Conservation (phyloP, 1,140 invertebrate genomes). For the Pseudomyrmex gracilis region DNA sequence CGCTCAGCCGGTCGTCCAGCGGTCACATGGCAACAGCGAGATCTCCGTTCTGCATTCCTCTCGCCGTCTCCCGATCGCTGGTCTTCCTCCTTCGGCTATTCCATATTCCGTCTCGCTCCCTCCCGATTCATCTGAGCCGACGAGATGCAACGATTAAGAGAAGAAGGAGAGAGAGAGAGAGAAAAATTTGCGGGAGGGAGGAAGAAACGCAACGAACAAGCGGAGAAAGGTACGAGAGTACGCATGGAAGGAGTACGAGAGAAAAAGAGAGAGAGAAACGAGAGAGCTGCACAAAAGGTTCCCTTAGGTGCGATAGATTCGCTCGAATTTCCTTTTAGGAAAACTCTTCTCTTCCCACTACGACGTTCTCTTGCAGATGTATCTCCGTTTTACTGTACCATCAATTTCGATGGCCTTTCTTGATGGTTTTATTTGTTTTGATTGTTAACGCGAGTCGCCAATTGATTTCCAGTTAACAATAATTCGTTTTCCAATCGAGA, state of each 20-base stretch:
- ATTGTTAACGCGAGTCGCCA: background rate
- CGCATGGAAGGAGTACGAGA: slow-evolving; percentile 71
- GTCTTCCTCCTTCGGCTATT: slow-evolving; percentile 68
- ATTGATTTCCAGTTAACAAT: too few relatives aligned
- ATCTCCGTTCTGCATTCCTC: slow-evolving; percentile 69
- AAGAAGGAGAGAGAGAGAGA: slow-evolving; percentile 19
- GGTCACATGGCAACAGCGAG: slow-evolving; percentile 81
- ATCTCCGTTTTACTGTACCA: slow-evolving; percentile 12
- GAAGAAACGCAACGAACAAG: slow-evolving; percentile 63
- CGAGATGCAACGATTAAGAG: slow-evolving; percentile 20
- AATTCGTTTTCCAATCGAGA: too few relatives aligned
- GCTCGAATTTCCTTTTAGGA: slow-evolving; percentile 77
- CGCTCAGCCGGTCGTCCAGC: slow-evolving; percentile 2
- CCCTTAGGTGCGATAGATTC: slow-evolving; percentile 81
- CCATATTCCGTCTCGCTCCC: slow-evolving; percentile 69
- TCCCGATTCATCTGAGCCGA: slow-evolving; percentile 26
- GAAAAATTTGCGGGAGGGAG: slow-evolving; percentile 48
- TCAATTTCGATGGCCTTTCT: slow-evolving; percentile 17
- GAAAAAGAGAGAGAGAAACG: slow-evolving; percentile 64
- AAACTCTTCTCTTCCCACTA: background rate
- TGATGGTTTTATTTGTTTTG: slow-evolving; percentile 17
- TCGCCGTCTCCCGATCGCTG: slow-evolving; percentile 53
- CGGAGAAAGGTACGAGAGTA: slow-evolving; percentile 44
- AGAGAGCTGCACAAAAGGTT: slow-evolving; percentile 76
- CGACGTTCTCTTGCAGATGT: slow-evolving; percentile 9